A percentile compares a stretch with the other conserved stretches of the same genome.
These are phyloP conservation scores for Pempheris klunzingeri DNA, from an alignment of 2,797 vertebrate species.

Conservation along the genomic window DNA sequence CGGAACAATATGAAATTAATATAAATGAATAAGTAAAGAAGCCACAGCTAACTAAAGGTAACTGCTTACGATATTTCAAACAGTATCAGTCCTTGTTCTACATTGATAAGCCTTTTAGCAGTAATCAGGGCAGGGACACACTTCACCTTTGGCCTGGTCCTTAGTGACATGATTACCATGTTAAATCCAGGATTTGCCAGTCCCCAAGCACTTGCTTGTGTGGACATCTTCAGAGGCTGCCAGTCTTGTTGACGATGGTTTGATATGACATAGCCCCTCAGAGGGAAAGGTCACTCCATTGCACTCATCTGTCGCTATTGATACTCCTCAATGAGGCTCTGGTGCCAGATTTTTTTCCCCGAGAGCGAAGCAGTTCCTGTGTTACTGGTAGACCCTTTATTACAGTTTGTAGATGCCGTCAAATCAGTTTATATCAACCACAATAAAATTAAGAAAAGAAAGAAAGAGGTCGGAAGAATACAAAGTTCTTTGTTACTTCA, in stretches of 20 bases:
- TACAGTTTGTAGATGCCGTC: slow-evolving; percentile 20
- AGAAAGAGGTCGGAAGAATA: too few species aligned
- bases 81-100: slow-evolving; percentile 1
- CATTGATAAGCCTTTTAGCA: neutral
- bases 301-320: slow-evolving; percentile 59
- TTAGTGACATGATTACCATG: neutral
- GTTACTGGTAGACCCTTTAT: neutral
- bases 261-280: slow-evolving; percentile 48
- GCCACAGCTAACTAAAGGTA: neutral
- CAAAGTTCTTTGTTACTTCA: slow-evolving; percentile 3
- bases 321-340: slow-evolving; percentile 62
- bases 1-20: neutral
- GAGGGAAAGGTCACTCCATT: slow-evolving; percentile 49
- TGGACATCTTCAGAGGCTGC: slow-evolving; percentile 22
- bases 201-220: slow-evolving; percentile 28
- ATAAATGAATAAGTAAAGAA: too few species aligned
- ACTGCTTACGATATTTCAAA: neutral
- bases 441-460: slow-evolving; percentile 5
- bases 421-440: slow-evolving; percentile 24
- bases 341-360: slow-evolving; percentile 52
- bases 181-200: neutral
- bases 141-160: neutral
- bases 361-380: slow-evolving; percentile 33
- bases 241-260: slow-evolving; percentile 40
- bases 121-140: neutral